A percentile compares a stretch with the other conserved stretches of the same genome.
Evolutionary conservation across 2,888 invertebrate genomes (phyloP).

Genomic region (Calameuta idolon): DNA sequence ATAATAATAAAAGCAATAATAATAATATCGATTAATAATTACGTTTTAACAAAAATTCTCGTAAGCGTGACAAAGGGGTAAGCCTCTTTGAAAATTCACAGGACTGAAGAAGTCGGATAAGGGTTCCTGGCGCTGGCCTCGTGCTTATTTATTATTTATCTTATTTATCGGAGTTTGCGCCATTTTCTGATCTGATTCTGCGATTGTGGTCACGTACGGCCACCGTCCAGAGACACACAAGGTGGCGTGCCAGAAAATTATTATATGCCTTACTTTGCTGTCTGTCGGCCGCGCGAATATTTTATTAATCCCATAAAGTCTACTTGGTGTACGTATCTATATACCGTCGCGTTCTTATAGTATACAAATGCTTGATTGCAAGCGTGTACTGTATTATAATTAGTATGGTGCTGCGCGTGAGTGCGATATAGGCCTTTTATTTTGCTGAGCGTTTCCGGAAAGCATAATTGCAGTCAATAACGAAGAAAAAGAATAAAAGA

Average conservation of each 20-base stretch:
- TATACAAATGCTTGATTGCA: neutral
- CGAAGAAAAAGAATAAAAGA: neutral
- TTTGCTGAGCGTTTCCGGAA: neutral
- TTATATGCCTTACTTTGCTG: slow-evolving; percentile 54
- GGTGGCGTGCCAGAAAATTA: slow-evolving; percentile 58
- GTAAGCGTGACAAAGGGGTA: neutral
- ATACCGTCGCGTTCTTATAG: slow-evolving; percentile 4
- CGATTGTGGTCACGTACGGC: slow-evolving; percentile 52
- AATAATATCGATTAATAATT: neutral
- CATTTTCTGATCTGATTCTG: slow-evolving; percentile 52
- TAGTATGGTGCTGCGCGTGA: neutral
- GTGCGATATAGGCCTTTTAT: neutral
- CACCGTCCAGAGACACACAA: slow-evolving; percentile 37
- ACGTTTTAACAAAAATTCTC: neutral
- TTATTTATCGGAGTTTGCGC: slow-evolving; percentile 50
- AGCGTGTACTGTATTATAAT: neutral
- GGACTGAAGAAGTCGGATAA: neutral
- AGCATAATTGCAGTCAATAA: neutral
- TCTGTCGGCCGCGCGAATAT: slow-evolving; percentile 54
- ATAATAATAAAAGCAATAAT: neutral
- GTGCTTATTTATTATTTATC: slow-evolving; percentile 47
- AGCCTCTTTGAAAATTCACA: neutral
- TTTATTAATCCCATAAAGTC: slow-evolving; percentile 53
- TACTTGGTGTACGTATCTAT: neutral
- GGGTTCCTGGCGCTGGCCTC: neutral